Conservation (phyloP, 2,888 invertebrate genomes). For the Choristoneura rosaceana region DNA sequence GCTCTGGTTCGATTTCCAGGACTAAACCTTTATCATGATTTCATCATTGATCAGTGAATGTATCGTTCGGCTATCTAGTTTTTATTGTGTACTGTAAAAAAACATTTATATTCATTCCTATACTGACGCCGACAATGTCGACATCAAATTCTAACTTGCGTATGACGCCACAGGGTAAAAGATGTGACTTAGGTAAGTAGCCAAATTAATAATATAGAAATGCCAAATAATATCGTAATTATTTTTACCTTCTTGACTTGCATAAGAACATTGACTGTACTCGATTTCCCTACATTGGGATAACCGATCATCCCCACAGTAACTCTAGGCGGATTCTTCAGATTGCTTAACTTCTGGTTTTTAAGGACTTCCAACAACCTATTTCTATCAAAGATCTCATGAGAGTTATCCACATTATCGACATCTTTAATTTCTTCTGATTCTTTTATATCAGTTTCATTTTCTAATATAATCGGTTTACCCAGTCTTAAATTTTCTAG, state of each 20-base stretch:
- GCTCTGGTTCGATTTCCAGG: no score
- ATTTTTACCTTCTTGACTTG: constrained; percentile 93
- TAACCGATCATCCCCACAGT: constrained; percentile 99
- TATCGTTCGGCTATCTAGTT: no score
- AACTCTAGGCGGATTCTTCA: constrained; percentile 84
- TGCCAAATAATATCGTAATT: constrained; percentile 23
- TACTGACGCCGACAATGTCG: no score
- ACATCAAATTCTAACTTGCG: no score
- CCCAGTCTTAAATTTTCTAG: constrained; percentile 71
- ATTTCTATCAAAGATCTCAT: constrained; percentile 87
- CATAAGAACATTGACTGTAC: constrained; percentile 97
- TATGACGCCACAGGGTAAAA: no score
- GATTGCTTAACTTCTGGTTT: constrained; percentile 72
- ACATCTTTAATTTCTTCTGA: constrained; percentile 42
- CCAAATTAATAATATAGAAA: constrained; percentile 53
- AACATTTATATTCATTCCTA: no score
- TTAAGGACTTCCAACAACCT: constrained; percentile 90
- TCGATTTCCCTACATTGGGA: constrained; percentile 99
- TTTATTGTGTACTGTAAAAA: no score
- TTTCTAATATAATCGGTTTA: constrained; percentile 62
- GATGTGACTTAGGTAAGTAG: no score
- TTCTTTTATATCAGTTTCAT: constrained; percentile 42
- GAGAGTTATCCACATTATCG: constrained; percentile 75
- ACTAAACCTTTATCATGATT: no score
- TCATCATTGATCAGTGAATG: no score